Base-by-base conservation (phyloP, 1,140 invertebrate genomes). In the Lasioglossum albipes region DNA sequence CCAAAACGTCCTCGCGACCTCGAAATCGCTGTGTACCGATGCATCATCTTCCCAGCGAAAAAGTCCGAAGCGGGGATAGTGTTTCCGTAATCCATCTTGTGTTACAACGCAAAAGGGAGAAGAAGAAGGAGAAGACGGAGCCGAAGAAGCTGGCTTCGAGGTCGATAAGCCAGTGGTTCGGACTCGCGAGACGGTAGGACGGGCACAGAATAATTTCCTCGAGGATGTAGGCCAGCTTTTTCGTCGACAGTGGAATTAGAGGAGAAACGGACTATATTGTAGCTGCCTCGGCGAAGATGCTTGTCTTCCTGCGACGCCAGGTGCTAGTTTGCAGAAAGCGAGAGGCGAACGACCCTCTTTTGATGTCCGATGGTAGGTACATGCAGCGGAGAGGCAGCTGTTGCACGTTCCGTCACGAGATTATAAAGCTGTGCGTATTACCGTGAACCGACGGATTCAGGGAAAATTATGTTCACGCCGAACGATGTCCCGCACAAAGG, bases 351-450 rank as follows among this genome's bases (percentile, higher is more conserved):
- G 41, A 65, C 49, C 57, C 31, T 52, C 65, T 68, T 68, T 62
- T 41, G 41, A 80, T 68, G 64, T 52, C n/a, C 62, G 52, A 74
- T 49, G 62, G 62, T 74, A 61, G 5, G 16, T 54, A 16, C 52
- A 54, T 13, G 54, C 16, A 3, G 0, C 49, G 49, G 49, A 16
- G 52, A 61, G 69, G 72, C 85, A 86, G 85, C 85, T 86, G 85
- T 83, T 86, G 81, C 84, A 76, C 70, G 62, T 80, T 68, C 16
- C 68, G 61, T 36, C 57, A 27, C 78, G 74, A 65, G 65, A 75
- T 70, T 78, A 79, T 78, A 79, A 62, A 70, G 52, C 79, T n/a
- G 64, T 57, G 57, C 57, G 20, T 59, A 54, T 54, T 54, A 41
- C 18, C 41, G 41, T 54, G 68, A 70, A 54, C 16, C 49, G n/a